These are phyloP conservation scores for Coracopsis vasa DNA, from an alignment of 2,113 vertebrate genomes.

Conservation along the genomic window DNA sequence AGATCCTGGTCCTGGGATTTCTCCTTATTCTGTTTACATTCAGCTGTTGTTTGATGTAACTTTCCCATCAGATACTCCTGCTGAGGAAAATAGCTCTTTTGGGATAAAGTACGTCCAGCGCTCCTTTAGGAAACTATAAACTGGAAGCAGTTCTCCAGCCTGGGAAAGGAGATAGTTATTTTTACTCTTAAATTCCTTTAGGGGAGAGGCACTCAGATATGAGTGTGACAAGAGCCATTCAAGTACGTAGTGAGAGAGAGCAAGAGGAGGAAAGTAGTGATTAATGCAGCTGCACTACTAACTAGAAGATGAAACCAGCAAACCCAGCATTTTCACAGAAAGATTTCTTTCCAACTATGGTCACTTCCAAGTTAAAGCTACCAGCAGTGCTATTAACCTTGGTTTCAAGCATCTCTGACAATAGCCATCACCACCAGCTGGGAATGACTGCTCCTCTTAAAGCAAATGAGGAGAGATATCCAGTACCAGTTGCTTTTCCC, in stretches of 20 bases:
- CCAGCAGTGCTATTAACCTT: background rate
- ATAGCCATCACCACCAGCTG: background rate
- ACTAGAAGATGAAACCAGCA: background rate
- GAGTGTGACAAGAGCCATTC: background rate
- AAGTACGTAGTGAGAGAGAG: background rate
- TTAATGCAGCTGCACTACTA: background rate
- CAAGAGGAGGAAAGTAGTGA: background rate
- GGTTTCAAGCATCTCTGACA: background rate
- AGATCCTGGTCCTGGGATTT: background rate
- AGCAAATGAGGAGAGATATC: background rate
- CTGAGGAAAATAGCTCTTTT: background rate
- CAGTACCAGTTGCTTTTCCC: background rate
- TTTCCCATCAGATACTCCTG: background rate
- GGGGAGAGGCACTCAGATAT: background rate
- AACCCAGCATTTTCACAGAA: background rate
- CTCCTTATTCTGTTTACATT: background rate
- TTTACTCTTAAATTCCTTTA: constrained; percentile 38
- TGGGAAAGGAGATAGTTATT: constrained; percentile 51
- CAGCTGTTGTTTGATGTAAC: background rate
- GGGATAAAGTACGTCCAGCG: background rate
- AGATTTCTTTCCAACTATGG: background rate
- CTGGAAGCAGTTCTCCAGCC: background rate
- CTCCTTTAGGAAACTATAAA: background rate
- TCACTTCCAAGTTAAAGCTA: background rate
- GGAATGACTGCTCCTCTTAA: background rate